Conservation (phyloP, 2,113 vertebrate species). For the Brachyhypopomus occidentalis region DNA sequence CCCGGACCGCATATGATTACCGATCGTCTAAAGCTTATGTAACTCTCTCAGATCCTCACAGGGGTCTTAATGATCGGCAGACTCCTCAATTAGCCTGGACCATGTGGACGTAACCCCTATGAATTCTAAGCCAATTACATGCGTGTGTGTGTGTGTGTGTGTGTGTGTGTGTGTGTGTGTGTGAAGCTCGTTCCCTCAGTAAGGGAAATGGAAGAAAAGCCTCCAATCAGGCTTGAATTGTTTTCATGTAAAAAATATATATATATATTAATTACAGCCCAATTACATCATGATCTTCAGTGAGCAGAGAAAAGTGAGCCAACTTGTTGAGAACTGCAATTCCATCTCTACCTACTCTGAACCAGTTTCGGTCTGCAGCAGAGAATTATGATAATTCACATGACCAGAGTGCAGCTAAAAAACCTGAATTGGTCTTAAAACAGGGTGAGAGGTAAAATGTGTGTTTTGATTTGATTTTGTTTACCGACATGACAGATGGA, state of each 20-base stretch:
- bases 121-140: slow-evolving; percentile 14
- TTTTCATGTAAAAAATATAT: background rate
- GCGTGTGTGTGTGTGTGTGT: background rate
- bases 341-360: background rate
- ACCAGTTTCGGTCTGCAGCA: background rate
- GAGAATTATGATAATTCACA: background rate
- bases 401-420: too few species aligned
- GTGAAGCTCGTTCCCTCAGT: background rate
- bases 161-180: background rate
- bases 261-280: background rate
- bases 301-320: background rate
- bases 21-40: slow-evolving; percentile 6
- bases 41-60: slow-evolving; percentile 22
- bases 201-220: background rate
- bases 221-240: background rate
- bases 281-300: background rate
- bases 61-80: slow-evolving; percentile 3
- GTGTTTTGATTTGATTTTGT: too few species aligned
- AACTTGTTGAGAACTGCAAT: background rate
- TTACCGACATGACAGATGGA: too few species aligned
- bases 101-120: background rate
- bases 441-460: too few species aligned
- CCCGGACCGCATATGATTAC: background rate
- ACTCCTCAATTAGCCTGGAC: slow-evolving; percentile 1
- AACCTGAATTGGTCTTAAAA: too few species aligned